Evolutionary conservation across 2,113 vertebrate species (phyloP), one percentile per base, ranked within the genome.

Genomic region (Formicarius rufipectus): DNA sequence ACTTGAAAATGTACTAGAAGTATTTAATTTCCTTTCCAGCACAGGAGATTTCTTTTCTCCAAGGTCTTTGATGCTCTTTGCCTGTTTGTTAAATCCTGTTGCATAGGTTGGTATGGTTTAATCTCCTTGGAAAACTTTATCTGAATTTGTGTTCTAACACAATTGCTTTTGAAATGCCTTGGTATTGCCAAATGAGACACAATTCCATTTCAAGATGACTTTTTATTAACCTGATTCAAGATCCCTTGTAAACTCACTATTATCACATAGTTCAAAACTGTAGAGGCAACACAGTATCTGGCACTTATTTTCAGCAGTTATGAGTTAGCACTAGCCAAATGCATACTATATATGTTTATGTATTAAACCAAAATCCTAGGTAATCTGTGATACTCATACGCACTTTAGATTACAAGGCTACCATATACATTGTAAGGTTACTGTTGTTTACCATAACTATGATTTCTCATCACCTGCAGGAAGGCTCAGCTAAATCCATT

Each of bases 1-100:
- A 81, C 85, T 90, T 95, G 92, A 93, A 97, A 95, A 95, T 64
- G 79, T 93, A 93, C 96, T 75, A 95, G 84, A 94, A 96, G 85
- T 91, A 96, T 95, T 95, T 95, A 84, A 96, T 97, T 97, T 97
- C 96, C 94, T 97, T 92, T 95, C 93, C 87, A 93, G 84, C 60
- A 67, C 52, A 76, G 89, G 75, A 90, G 85, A 83, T 88, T 93
- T 95, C 85, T 91, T 83, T 78, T 86, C 72, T 96, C 81, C 68
- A 72, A 84, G 81, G 83, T 82, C 88, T 95, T 95, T 95, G 87
- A 92, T 96, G 84, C 58, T 76, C 59, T 95, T 95, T 2, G 18
- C 67, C 69, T 90, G 71, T 93, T 89, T 86, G 84, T 83, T 91
- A 89, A 95, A 84, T 92, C 82, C 76, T 71, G 52, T 91, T 94